Base-by-base conservation (phyloP, 2,888 invertebrate species). In the Dryobota labecula region DNA sequence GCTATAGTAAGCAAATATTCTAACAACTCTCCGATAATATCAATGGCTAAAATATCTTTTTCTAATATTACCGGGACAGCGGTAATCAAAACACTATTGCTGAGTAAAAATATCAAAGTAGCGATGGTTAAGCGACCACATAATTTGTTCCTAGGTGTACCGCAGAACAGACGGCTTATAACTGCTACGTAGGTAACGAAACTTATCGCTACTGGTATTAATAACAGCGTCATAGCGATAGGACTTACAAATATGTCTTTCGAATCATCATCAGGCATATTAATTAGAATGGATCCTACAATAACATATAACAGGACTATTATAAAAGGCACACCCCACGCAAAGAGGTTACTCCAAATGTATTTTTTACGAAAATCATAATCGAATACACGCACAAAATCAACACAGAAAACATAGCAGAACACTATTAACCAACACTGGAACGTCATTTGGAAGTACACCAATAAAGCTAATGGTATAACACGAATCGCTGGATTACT, bases 181-280 rank as follows among this genome's bases (percentile, higher is more conserved):
- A 78, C 78, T 5, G 49, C 49, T 33, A 78, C 13, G 3, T n/a
- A 73, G 9, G 78, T 78, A 3, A 58, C 24, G 8, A 78, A 78
- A 78, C 72, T 78, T 9, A 73, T n/a, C 2, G 11, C 78, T 9
- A 73, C 71, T 5, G 73, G 73, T 78, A 73, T 71, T 13, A 71
- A 71, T 27, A 78, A 8, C 7, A 73, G 1, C 2, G n/a, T 15
- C 36, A 57, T 18, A 24, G 36, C 36, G 0, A 24, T 30, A 3
- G 27, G 8, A 33, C 2, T 2, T 7, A 24, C 30, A 71, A 73
- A 73, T 58, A 78, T 71, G 20, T 78, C 49, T 4, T 9, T n/a
- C 49, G 73, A 1, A 11, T 78, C 30, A 30, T 70, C 57, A 4
- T 3, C 47, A 11, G 72, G 54, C 70, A 4, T 33, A 30, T 71